phyloP scores from a whole-genome alignment of 1,140 invertebrate species.

The Drosophila carrolli region DNA sequence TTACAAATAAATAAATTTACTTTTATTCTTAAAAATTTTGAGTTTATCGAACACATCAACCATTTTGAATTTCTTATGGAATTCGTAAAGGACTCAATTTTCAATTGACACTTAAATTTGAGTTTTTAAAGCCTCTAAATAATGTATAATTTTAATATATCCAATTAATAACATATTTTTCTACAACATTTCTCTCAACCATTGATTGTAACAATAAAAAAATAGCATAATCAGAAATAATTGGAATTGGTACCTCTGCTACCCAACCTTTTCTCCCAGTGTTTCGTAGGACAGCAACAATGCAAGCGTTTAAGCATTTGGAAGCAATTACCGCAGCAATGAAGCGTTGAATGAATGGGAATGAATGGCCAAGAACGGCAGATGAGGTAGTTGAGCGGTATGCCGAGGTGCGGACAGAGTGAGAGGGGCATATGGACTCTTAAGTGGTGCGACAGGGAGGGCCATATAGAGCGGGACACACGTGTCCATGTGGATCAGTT shows the following conservation, averaged over 20 bases:
- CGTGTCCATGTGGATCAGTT: slow-evolving; percentile 55
- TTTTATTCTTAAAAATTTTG: too few species aligned
- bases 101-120: too few species aligned
- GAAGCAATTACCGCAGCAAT: slow-evolving; percentile 82
- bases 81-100: neutral
- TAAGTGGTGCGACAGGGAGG: neutral
- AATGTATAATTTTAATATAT: neutral
- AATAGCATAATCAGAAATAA: too few species aligned
- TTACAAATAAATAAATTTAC: too few species aligned
- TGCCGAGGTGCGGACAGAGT: neutral
- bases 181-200: too few species aligned
- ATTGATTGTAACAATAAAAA: too few species aligned
- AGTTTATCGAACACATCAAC: too few species aligned
- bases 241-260: too few species aligned
- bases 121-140: neutral
- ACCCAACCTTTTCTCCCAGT: slow-evolving; percentile 11
- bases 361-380: slow-evolving; percentile 42
- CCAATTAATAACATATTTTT: too few species aligned
- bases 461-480: slow-evolving; percentile 27
- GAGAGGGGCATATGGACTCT: neutral
- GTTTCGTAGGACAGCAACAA: slow-evolving; percentile 52
- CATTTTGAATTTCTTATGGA: too few species aligned
- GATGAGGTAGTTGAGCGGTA: slow-evolving; percentile 15
- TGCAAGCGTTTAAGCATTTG: slow-evolving; percentile 82
- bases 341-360: slow-evolving; percentile 77